A percentile compares a stretch with the other conserved stretches of the same genome.
These are phyloP conservation scores for Episyrphus balteatus DNA, from an alignment of 1,140 invertebrate species.

Conservation along the genomic window DNA sequence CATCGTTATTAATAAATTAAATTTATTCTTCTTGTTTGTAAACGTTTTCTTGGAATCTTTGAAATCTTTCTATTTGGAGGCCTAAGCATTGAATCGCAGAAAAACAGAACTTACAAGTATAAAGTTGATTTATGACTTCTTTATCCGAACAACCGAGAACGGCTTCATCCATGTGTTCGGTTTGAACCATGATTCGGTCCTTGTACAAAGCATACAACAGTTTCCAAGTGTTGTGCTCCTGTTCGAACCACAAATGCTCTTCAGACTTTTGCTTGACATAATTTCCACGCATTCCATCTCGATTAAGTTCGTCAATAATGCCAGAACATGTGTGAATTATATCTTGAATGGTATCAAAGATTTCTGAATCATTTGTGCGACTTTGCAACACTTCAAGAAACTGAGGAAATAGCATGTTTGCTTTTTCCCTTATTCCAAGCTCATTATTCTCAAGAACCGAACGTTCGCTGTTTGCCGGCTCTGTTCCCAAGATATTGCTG, in stretches of 20 bases:
- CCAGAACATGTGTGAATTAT: constrained; percentile 43
- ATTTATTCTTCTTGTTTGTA: no score
- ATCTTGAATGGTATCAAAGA: constrained; percentile 46
- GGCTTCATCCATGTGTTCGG: constrained; percentile 38
- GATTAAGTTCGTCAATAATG: constrained; percentile 35
- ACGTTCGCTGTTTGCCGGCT: constrained; percentile 1
- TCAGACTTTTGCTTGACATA: neutral
- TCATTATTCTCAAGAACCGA: constrained; percentile 3
- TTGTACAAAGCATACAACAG: constrained; percentile 67
- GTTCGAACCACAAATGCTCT: constrained; percentile 45
- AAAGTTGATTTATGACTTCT: constrained; percentile 47
- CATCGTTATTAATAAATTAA: no score
- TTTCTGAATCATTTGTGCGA: constrained; percentile 40
- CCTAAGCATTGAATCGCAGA: neutral
- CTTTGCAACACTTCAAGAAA: constrained; percentile 48
- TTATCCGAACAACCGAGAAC: constrained; percentile 47
- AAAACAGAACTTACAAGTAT: constrained; percentile 15
- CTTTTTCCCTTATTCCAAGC: constrained; percentile 18
- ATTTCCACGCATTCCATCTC: constrained; percentile 13
- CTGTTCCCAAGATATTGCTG: neutral
- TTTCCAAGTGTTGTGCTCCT: constrained; percentile 80
- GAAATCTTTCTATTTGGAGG: no score
- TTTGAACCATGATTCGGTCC: constrained; percentile 52
- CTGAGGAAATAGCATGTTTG: constrained; percentile 44
- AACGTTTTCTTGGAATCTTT: no score